Base-by-base conservation (phyloP, 2,888 invertebrate genomes). In the Alsophila aescularia region DNA sequence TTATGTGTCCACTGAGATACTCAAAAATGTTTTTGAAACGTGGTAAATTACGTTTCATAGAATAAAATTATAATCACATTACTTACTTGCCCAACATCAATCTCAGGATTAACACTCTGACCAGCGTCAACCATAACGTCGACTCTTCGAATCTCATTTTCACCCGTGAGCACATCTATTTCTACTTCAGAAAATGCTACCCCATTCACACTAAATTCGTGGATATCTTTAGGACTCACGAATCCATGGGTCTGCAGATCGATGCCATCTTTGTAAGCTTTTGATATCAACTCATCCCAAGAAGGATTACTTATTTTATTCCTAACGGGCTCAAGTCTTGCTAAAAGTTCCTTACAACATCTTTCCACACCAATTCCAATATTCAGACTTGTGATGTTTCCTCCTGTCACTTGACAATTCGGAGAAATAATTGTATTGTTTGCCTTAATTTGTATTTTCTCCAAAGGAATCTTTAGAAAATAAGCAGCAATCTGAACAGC, bases 131-230 rank as follows among this genome's bases (percentile, higher is more conserved):
- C 93, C 27, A 94, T 64, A 37, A 95, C 69, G 73, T 95, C 95
- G 0, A 94, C 94, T 62, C 94, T 85, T 0, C 77, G 70, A 13
- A 94, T 75, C 61, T 93, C 83, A 58, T 91, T 89, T 70, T 95
- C 94, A 13, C 96, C 96, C 2, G 96, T 96, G 36, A 96, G 77
- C 0, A 95, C 77, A 76, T 96, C 96, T 0, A 96, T 75, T 77
- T 96, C 95, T 0, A 95, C 93, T 84, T 96, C 96, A n/a, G 92
- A 81, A 6, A 93, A 84, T 6, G 92, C 83, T 0, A 90, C 87
- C 0, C 93, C 95, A 70, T 90, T 94, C 13, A 94, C 58, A 29
- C 71, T 57, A 29, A 79, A 79, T 4, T 56, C 32, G 13, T 73
- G 61, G 1, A 73, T 67, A 52, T 73, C 49, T 15, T 47, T 2